Evolutionary conservation across 1,140 invertebrate genomes (phyloP).

Genomic region (Drosophila suzukii): DNA sequence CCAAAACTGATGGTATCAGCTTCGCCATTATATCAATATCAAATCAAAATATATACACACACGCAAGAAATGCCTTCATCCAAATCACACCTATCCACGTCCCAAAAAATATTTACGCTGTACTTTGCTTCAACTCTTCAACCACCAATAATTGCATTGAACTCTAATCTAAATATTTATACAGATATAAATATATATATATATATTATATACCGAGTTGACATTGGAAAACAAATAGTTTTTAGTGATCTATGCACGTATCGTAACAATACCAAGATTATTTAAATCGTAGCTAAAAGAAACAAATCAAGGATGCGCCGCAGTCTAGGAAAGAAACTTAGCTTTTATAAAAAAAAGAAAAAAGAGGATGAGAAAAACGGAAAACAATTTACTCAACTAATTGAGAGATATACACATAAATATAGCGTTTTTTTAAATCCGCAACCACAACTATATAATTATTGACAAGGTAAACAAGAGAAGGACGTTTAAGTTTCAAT

Average conservation of each 20-base stretch:
- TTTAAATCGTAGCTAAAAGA: constrained; percentile 41
- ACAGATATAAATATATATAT: constrained; percentile 27
- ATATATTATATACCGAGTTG: constrained; percentile 31
- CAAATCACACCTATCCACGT: constrained; percentile 7
- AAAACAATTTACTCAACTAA: constrained; percentile 35
- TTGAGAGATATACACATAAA: constrained; percentile 18
- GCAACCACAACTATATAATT: constrained; percentile 30
- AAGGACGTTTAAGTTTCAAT: constrained; percentile 33
- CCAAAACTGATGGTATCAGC: constrained; percentile 7
- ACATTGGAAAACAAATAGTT: constrained; percentile 45
- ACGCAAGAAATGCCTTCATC: constrained; percentile 44
- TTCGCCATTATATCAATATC: constrained; percentile 22
- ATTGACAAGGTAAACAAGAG: constrained; percentile 7
- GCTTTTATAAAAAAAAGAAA: constrained; percentile 43
- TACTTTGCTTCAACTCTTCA: constrained; percentile 42
- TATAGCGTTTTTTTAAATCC: constrained; percentile 39
- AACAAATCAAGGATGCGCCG: constrained; percentile 31
- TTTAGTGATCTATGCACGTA: constrained; percentile 50
- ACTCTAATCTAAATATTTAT: constrained; percentile 31
- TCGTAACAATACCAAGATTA: constrained; percentile 43
- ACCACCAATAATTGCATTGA: constrained; percentile 20
- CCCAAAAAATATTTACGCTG: constrained; percentile 23
- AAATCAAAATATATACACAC: constrained; percentile 39
- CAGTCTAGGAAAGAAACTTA: constrained; percentile 20
- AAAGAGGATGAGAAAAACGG: neutral